phyloP scores from a whole-genome alignment of 2,888 invertebrate species.

The Leptopilina myrica region DNA sequence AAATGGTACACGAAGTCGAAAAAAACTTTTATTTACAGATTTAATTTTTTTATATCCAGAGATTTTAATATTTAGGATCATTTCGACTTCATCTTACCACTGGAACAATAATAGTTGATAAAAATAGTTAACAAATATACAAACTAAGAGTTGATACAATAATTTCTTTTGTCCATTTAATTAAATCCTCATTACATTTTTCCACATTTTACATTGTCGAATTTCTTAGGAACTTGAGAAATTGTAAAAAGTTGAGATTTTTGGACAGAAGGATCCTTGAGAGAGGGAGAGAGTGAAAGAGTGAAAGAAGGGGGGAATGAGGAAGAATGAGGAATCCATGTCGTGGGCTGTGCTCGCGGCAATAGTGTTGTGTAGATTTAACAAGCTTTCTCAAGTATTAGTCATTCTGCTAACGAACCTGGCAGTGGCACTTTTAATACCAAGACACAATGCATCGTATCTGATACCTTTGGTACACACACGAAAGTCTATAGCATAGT shows the following conservation, averaged over 20 bases:
- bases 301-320: no score
- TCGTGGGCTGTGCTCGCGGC: conserved; percentile 26
- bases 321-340: conserved; percentile 14
- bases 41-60: no score
- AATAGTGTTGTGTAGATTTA: conserved; percentile 31
- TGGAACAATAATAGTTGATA: no score
- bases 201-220: neutral
- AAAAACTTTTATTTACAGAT: no score
- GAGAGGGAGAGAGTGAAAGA: neutral
- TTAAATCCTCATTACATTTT: neutral
- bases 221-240: conserved; percentile 1
- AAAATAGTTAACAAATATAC: no score
- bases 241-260: conserved; percentile 26
- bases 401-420: conserved; percentile 69
- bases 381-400: conserved; percentile 48
- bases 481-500: neutral
- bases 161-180: neutral
- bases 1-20: no score
- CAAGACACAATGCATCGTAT: conserved; percentile 50
- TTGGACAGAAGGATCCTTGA: conserved; percentile 17
- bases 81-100: no score
- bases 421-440: conserved; percentile 56
- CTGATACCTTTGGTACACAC: neutral
- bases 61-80: no score
- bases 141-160: neutral